A percentile compares a stretch with the other conserved stretches of the same genome.
These are phyloP conservation scores for Anas platyrhynchos DNA, from an alignment of 2,113 vertebrate genomes.

Conservation along the genomic window DNA sequence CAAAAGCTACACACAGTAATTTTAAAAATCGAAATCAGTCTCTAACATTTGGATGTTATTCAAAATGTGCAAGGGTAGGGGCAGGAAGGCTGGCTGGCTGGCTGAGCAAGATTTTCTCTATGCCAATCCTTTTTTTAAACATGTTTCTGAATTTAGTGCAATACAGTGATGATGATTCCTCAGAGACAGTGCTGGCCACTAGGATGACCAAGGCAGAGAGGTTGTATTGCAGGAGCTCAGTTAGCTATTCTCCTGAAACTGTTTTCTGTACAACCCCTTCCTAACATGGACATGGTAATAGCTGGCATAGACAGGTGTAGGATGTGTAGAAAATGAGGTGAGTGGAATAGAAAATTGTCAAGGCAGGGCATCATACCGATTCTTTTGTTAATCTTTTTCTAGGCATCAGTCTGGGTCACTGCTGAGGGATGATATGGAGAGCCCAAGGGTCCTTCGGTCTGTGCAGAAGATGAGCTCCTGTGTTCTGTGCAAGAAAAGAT, in stretches of 20 bases:
- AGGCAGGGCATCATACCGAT: neutral
- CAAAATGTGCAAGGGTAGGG: neutral
- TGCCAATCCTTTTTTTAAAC: neutral
- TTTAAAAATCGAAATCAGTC: neutral
- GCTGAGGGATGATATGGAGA: neutral
- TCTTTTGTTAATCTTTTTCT: neutral
- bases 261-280: neutral
- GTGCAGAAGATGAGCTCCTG: neutral
- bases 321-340: neutral
- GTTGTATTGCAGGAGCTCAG: neutral
- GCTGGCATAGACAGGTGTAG: neutral
- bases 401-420: neutral
- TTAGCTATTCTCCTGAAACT: neutral
- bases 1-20: neutral
- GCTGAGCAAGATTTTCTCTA: neutral
- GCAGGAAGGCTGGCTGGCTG: neutral
- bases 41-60: neutral
- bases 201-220: neutral
- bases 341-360: neutral
- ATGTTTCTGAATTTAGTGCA: neutral
- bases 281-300: neutral
- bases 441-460: neutral
- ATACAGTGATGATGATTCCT: neutral
- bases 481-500: neutral
- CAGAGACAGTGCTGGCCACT: neutral